Conservation (phyloP, 2,797 vertebrate genomes). For the Thalassophryne amazonica region DNA sequence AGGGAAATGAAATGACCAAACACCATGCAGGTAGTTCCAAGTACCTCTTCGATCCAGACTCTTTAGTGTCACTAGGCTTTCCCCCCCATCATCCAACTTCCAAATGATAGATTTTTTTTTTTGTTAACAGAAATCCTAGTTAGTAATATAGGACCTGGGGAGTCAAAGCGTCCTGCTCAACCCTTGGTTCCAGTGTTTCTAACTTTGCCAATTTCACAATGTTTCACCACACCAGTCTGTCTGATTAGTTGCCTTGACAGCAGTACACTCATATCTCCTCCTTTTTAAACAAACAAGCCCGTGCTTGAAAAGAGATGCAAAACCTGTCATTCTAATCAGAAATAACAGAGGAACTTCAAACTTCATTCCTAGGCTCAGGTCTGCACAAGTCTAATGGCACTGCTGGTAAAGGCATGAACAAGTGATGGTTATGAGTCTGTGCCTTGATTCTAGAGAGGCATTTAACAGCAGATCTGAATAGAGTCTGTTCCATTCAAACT, state of each 20-base stretch:
- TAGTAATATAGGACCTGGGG: neutral
- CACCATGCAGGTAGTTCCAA: conserved; percentile 4
- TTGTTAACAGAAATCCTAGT: conserved; percentile 37
- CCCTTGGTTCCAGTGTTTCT: conserved; percentile 36
- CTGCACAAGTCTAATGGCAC: too few species aligned
- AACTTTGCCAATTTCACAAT: conserved; percentile 61
- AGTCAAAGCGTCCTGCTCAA: conserved; percentile 30
- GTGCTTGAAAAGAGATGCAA: too few species aligned
- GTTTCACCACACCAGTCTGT: conserved; percentile 50
- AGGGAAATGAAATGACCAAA: conserved; percentile 39
- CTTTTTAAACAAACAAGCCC: too few species aligned
- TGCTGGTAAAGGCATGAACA: too few species aligned
- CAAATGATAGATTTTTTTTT: neutral
- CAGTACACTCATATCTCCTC: too few species aligned
- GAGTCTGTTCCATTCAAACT: too few species aligned
- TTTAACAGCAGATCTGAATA: too few species aligned
- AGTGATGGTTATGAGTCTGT: too few species aligned
- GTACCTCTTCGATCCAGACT: neutral
- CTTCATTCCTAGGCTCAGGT: too few species aligned
- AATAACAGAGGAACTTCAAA: too few species aligned
- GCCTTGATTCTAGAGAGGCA: too few species aligned
- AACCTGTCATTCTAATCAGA: too few species aligned
- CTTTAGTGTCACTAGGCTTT: neutral
- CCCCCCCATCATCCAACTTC: conserved; percentile 1
- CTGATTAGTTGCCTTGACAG: conserved; percentile 51